Base-by-base conservation (phyloP, 2,113 vertebrate genomes). In the Tylochromis polylepis region DNA sequence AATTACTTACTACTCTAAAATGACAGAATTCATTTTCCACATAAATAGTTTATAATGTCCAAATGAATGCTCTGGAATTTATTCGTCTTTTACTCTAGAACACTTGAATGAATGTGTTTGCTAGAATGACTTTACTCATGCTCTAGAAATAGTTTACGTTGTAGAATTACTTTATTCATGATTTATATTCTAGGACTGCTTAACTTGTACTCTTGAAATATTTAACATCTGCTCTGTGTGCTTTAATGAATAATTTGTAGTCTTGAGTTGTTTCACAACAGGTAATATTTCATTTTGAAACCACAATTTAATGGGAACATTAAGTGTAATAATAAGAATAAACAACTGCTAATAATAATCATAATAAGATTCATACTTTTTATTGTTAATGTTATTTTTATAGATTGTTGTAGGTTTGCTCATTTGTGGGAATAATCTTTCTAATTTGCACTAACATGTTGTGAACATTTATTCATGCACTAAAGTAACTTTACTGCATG, bases 241-340 rank as follows among this genome's bases (percentile, higher is more conserved):
- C 22, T 29, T 29, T 18, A 72, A 72, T 27, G 3, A 46, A 49
- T 18, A 27, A 46, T 29, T 11, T 43, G 8, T 8, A 18, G 14
- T 70, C 65, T 70, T 43, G n/a, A 70, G 8, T 75, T 18, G 24
- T 72, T 27, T 49, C 24, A 12, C 43, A 75, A 49, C 15, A 20
- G 4, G 27, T 51, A 31, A 29, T 20, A 20, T 51, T 77, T 77
- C 1, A 77, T 77, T 27, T 29, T 77, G 10, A 29, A 51, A 49
- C 70, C 24, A 51, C 24, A 77, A 20, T 77, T 77, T 77, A 24
- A 77, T 31, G 46, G 43, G 27, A 77, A 31, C 16, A 49, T 49
- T n/a, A n/a, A n/a, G n/a, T n/a, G n/a, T n/a, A 46, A 8, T 18
- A 18, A 8, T 8, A 10, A 10, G 0, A 65, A 65, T 4, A 38